Percentiles rank a stretch among this genome's conserved stretches.
Evolutionary conservation across 2,113 vertebrate species (phyloP).

Genomic region (Nothobranchius kuhntae): DNA sequence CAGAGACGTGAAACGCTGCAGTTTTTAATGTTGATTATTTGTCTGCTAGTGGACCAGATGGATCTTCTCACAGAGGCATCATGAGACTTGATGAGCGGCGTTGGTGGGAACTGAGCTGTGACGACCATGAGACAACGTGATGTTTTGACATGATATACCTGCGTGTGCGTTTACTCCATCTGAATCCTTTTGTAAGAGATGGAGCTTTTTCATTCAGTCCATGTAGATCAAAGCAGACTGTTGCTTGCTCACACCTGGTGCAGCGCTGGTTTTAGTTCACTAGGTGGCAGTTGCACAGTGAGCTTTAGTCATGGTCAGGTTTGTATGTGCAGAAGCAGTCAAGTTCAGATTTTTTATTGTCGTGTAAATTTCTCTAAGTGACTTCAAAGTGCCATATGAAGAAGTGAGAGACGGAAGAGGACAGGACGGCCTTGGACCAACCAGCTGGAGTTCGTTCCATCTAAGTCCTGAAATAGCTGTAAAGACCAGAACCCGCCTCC

Average conservation of each 20-base stretch:
- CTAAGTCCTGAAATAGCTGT: too few relatives aligned
- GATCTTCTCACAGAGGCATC: not conserved
- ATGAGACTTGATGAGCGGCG: slow-evolving; percentile 5
- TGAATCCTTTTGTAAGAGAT: slow-evolving; percentile 8
- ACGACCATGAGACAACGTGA: not conserved
- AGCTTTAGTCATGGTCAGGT: slow-evolving; percentile 33
- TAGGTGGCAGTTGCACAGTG: slow-evolving; percentile 38
- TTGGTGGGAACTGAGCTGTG: slow-evolving; percentile 4
- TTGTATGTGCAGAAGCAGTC: slow-evolving; percentile 16
- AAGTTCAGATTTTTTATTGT: slow-evolving; percentile 28
- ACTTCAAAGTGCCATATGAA: slow-evolving; percentile 63
- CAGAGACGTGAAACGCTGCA: slow-evolving; percentile 26
- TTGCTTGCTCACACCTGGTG: slow-evolving; percentile 22
- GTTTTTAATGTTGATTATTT: slow-evolving; percentile 54
- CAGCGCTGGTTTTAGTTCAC: slow-evolving; percentile 15
- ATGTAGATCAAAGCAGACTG: slow-evolving; percentile 13
- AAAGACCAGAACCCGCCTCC: not conserved
- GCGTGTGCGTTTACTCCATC: slow-evolving; percentile 17
- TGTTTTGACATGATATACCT: slow-evolving; percentile 14
- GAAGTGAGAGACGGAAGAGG: not conserved
- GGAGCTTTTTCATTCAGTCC: slow-evolving; percentile 6
- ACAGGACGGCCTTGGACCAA: not conserved
- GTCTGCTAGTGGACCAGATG: slow-evolving; percentile 36
- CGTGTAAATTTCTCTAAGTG: slow-evolving; percentile 36
- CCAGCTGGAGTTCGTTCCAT: not conserved